Evolutionary conservation across 2,888 invertebrate species (phyloP).

Genomic region (Buathra laborator): DNA sequence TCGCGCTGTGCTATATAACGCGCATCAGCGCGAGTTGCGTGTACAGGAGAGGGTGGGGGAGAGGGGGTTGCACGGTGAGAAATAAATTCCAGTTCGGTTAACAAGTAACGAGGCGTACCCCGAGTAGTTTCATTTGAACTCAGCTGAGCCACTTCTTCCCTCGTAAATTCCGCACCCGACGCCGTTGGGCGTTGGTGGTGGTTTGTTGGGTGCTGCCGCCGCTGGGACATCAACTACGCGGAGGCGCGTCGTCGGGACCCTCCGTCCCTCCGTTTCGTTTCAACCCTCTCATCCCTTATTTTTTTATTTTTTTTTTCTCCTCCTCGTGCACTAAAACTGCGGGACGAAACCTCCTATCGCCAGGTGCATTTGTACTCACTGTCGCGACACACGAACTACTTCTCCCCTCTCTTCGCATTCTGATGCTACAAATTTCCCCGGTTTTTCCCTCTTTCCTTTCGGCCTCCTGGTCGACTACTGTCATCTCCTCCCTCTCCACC

Average conservation of each 20-base stretch:
- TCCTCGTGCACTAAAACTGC: conserved; percentile 32
- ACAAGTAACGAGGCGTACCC: conserved; percentile 70
- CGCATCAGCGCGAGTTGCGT: conserved; percentile 24
- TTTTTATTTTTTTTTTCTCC: background rate
- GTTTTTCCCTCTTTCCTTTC: background rate
- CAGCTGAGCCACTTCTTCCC: conserved; percentile 63
- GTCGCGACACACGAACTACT: conserved; percentile 26
- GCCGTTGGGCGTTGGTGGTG: conserved; percentile 44
- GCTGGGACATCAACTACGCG: conserved; percentile 25
- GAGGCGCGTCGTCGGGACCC: conserved; percentile 31
- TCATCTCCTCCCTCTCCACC: conserved; percentile 31
- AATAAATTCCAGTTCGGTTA: conserved; percentile 71
- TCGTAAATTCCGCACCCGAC: conserved; percentile 62
- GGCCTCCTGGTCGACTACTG: conserved; percentile 12
- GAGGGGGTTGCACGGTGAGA: conserved; percentile 22
- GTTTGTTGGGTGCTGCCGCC: conserved; percentile 2
- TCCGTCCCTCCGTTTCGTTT: conserved; percentile 23
- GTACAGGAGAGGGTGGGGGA: background rate
- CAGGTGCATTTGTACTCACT: conserved; percentile 54
- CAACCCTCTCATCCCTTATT: conserved; percentile 12
- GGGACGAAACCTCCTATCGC: background rate
- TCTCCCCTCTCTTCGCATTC: background rate
- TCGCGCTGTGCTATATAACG: conserved; percentile 69
- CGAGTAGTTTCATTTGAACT: conserved; percentile 69
- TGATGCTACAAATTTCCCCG: conserved; percentile 68